phyloP scores from a whole-genome alignment of 2,797 vertebrate genomes.

The Tamandua tetradactyla region DNA sequence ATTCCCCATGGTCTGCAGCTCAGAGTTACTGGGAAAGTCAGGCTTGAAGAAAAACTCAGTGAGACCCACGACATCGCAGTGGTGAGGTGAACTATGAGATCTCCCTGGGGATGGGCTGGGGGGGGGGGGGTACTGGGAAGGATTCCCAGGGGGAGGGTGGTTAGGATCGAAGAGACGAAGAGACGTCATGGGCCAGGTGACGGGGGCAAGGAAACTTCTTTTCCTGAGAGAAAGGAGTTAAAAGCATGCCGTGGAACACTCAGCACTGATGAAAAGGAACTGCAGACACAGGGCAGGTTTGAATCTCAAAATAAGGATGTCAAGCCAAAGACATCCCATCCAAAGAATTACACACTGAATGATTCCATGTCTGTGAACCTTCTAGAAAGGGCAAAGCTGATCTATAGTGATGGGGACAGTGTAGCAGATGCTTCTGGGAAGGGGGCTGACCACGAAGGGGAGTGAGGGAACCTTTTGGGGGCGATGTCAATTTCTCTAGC shows the following conservation, averaged over 20 bases:
- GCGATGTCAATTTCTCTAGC: neutral
- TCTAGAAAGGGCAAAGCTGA: neutral
- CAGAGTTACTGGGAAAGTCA: neutral
- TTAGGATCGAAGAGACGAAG: too few relatives aligned
- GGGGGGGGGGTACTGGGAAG: neutral
- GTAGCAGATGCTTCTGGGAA: neutral
- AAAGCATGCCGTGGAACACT: neutral
- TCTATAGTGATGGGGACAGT: too few relatives aligned
- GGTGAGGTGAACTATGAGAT: neutral
- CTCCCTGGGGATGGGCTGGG: neutral
- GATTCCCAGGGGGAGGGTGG: too few relatives aligned
- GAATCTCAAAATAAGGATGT: neutral
- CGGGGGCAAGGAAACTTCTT: neutral
- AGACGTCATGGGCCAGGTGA: neutral
- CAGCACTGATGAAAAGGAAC: neutral
- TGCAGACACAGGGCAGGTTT: rapidly evolving
- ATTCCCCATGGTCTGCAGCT: neutral
- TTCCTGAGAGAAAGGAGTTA: neutral
- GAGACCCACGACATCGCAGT: neutral
- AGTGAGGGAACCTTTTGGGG: neutral
- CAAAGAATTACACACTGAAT: neutral
- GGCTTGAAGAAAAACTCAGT: neutral
- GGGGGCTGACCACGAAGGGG: neutral
- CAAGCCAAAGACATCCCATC: too few relatives aligned
- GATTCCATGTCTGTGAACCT: neutral